These are phyloP conservation scores for Xiphorhynchus erythropygius DNA, from an alignment of 2,797 vertebrate species.

Conservation along the genomic window DNA sequence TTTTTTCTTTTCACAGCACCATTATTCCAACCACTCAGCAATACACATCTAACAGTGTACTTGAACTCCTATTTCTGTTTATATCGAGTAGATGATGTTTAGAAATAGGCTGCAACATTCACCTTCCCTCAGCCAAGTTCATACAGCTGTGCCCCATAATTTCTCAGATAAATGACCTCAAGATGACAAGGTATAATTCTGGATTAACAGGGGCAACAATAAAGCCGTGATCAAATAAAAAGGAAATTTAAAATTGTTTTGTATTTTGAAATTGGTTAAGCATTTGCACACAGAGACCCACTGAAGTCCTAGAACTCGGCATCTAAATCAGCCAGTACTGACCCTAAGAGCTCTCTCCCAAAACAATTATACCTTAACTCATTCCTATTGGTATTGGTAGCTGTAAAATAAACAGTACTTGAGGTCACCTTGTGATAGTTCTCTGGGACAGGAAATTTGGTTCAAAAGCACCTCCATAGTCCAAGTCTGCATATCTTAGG, in stretches of 20 bases:
- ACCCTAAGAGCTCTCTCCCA: not conserved
- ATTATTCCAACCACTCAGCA: not conserved
- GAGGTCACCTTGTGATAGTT: not conserved
- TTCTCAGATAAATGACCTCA: constrained; percentile 1
- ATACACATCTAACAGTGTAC: not conserved
- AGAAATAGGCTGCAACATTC: not conserved
- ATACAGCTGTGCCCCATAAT: not conserved
- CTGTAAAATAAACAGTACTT: not conserved
- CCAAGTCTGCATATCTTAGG: not conserved
- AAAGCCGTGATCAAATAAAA: constrained; percentile 12
- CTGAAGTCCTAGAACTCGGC: not conserved
- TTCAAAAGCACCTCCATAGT: not conserved
- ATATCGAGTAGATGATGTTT: not conserved
- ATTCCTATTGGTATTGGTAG: not conserved
- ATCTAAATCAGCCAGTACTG: not conserved
- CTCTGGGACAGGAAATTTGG: not conserved
- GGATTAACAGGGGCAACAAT: not conserved
- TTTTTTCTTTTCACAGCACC: not conserved
- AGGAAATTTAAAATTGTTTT: constrained; percentile 11
- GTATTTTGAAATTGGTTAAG: constrained; percentile 20
- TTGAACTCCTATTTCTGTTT: not conserved
- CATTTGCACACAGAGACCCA: not conserved
- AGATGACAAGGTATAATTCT: not conserved
- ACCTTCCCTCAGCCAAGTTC: not conserved
- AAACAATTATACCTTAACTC: not conserved